phyloP scores from a whole-genome alignment of 2,797 vertebrate species.

The Sebastes cheni region DNA sequence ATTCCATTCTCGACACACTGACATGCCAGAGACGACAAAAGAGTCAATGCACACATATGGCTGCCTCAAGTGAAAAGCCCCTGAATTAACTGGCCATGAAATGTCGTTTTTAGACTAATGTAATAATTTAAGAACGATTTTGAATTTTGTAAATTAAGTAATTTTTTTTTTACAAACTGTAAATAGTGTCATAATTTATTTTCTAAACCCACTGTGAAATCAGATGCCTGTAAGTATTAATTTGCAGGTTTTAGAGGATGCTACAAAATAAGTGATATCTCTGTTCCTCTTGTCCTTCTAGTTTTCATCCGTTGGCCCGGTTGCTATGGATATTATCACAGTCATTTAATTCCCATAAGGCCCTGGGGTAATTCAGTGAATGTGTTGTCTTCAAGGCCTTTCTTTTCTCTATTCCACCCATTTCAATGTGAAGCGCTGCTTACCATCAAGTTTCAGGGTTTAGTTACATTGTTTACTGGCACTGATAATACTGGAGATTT shows the following conservation, averaged over 20 bases:
- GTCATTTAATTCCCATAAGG: constrained; percentile 46
- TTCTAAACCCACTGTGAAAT: neutral
- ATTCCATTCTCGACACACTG: constrained; percentile 32
- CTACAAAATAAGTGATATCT: constrained; percentile 31
- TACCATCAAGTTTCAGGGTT: neutral
- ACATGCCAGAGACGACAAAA: constrained; percentile 16
- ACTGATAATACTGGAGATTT: neutral
- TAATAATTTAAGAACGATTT: constrained; percentile 24
- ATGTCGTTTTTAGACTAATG: neutral
- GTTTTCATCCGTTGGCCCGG: constrained; percentile 50
- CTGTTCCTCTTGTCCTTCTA: constrained; percentile 4
- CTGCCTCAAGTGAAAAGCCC: constrained; percentile 33
- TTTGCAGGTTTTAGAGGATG: constrained; percentile 21
- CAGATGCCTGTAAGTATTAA: neutral
- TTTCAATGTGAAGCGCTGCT: constrained; percentile 15
- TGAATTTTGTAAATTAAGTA: neutral
- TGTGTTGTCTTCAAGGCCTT: constrained; percentile 7
- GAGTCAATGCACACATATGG: constrained; percentile 30
- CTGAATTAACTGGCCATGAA: neutral
- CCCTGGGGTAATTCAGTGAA: constrained; percentile 5
- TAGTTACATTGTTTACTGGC: neutral
- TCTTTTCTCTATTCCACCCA: neutral
- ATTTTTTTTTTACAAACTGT: constrained; percentile 30
- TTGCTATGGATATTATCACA: constrained; percentile 73
- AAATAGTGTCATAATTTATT: constrained; percentile 45